These are phyloP conservation scores for Riparia riparia DNA, from an alignment of 2,113 vertebrate species.

Conservation along the genomic window DNA sequence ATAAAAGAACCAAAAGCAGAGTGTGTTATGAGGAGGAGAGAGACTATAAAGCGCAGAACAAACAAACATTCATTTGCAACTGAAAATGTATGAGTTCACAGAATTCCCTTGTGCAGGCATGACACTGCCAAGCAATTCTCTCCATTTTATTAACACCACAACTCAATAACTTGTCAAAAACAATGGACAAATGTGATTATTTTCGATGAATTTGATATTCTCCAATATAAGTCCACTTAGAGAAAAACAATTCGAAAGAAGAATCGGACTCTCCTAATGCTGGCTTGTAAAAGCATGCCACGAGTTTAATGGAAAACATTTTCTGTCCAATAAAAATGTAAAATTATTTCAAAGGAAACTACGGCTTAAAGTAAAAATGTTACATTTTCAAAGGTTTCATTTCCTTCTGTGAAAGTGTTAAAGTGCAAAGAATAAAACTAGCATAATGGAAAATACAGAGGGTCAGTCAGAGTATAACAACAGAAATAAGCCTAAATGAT, in stretches of 20 bases:
- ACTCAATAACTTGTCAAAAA: slow-evolving; percentile 68
- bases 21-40: not conserved
- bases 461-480: not conserved
- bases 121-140: slow-evolving; percentile 54
- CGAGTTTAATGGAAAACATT: not conserved
- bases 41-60: slow-evolving; percentile 29
- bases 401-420: not conserved
- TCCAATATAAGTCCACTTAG: slow-evolving; percentile 4
- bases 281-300: not conserved
- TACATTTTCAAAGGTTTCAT: not conserved
- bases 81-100: slow-evolving; percentile 49
- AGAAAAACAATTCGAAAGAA: slow-evolving; percentile 1
- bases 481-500: slow-evolving; percentile 1
- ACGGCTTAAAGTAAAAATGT: not conserved
- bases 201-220: not conserved
- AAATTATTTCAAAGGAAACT: slow-evolving; percentile 18
- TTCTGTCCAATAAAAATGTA: not conserved
- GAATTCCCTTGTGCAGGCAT: slow-evolving; percentile 36
- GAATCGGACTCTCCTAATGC: not conserved
- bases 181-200: slow-evolving; percentile 49
- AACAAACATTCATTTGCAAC: slow-evolving; percentile 60
- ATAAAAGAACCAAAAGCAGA: not conserved
- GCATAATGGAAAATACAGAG: not conserved
- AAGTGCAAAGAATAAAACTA: not conserved
- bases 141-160: slow-evolving; percentile 56